Base-by-base conservation (phyloP, 2,888 invertebrate genomes). In the Strigamia transsilvanica region DNA sequence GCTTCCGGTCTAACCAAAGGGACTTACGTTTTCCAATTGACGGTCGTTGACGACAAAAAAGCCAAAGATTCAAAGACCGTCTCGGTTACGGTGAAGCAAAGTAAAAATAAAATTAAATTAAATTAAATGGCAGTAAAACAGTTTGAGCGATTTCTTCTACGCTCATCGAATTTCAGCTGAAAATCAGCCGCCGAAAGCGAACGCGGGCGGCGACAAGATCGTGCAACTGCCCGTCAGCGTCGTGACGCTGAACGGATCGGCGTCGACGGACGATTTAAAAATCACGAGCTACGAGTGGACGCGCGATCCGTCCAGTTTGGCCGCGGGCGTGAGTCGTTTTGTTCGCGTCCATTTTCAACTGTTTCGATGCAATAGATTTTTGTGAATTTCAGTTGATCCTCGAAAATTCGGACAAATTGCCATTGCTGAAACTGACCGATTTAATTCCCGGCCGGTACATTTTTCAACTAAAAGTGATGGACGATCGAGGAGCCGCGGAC, bases 151-250 rank as follows among this genome's bases (percentile, higher is more conserved):
- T 1, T 27, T 77, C 9, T 77, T 34, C 1, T 27, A 27, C 27
- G n/a, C 34, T 2, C 7, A 18, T 81, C 9, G 10, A 38, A 38
- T 38, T 51, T 42, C 80, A 96, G 97, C 95, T 88, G 93, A 93
- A 88, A 98, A 98, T 89, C 93, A 94, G 83, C 92, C 94, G 6
- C 97, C 97, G 0, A 93, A 93, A 86, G 96, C 97, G 0, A 93
- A 94, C 87, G 97, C 94, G 0, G 97, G 97, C 7, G 95, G 94
- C 0, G 94, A 97, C 88, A 92, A 93, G 86, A 92, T 93, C 18
- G 89, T 96, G 0, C 91, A 92, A 77, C 89, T 95, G 80, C 97
- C 97, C 0, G 89, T 92, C 4, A 91, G 92, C 56, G 92, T 94
- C 21, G 90, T 97, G 10, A 91, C 92, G 80, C 89, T 97, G 82